Percentiles rank a stretch among this genome's conserved stretches.
Evolutionary conservation across 2,797 vertebrate species (phyloP).

Genomic region (Alcedo quadribrachys): DNA sequence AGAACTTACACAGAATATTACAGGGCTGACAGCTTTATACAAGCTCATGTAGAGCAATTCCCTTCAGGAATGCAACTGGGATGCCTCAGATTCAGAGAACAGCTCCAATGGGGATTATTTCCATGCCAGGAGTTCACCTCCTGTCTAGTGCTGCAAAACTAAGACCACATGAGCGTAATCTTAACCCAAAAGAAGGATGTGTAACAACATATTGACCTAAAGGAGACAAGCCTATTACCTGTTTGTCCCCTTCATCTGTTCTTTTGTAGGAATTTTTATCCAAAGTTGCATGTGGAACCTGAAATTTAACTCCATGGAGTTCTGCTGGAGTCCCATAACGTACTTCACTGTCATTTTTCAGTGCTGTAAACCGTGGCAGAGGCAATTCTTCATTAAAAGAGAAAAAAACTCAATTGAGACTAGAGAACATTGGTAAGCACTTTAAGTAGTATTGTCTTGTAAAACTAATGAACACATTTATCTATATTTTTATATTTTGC

Average conservation of each 20-base stretch:
- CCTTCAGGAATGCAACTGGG: neutral
- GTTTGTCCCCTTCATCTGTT: conserved; percentile 82
- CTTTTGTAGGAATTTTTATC: conserved; percentile 85
- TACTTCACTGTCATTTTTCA: conserved; percentile 85
- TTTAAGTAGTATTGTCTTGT: neutral
- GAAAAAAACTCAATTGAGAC: conserved; percentile 60
- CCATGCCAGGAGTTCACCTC: neutral
- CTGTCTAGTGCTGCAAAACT: neutral
- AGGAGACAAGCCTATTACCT: conserved; percentile 76
- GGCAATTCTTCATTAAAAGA: conserved; percentile 85
- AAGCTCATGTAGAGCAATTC: neutral
- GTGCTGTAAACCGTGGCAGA: conserved; percentile 87
- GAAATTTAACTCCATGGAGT: conserved; percentile 76
- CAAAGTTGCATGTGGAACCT: conserved; percentile 72
- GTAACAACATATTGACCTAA: neutral
- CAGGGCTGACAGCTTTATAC: neutral
- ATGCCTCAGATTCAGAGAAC: neutral
- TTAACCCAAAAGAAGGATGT: neutral
- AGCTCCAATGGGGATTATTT: neutral
- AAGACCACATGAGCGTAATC: neutral
- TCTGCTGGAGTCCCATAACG: conserved; percentile 80
- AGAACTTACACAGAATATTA: neutral
- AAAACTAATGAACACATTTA: neutral
- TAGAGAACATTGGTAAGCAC: conserved; percentile 4
- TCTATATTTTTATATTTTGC: neutral